Conservation (phyloP, 92 coral and sea anemone species). For the Epizoanthus illoricatus region DNA sequence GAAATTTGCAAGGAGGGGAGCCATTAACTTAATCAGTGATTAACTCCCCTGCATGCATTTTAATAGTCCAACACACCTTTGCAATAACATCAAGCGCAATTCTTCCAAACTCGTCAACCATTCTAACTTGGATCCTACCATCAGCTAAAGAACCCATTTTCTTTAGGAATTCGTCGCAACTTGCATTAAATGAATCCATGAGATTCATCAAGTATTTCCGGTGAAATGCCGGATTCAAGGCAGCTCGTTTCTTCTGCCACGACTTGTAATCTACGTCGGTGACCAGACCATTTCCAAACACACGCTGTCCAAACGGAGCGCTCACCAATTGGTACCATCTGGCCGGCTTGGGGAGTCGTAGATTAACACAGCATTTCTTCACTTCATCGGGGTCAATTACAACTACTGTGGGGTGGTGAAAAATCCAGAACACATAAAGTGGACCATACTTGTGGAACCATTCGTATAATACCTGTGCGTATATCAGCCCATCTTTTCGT, state of each 20-base stretch:
- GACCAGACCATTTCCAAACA: conserved; percentile 28
- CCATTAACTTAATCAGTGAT: too few relatives aligned
- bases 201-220: conserved; percentile 69
- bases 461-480: neutral
- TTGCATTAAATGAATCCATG: conserved; percentile 71
- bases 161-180: conserved; percentile 61
- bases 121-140: conserved; percentile 45
- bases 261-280: conserved; percentile 40
- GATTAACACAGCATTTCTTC: conserved; percentile 4
- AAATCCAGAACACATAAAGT: conserved; percentile 1
- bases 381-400: neutral
- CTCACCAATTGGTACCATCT: neutral
- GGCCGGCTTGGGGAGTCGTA: neutral
- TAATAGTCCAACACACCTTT: conserved; percentile 35
- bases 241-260: conserved; percentile 73
- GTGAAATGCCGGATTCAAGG: conserved; percentile 90
- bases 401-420: conserved; percentile 3
- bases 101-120: conserved; percentile 70
- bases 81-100: conserved; percentile 81
- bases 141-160: conserved; percentile 56
- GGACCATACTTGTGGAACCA: conserved; percentile 23
- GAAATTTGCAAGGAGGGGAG: too few relatives aligned
- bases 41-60: too few relatives aligned
- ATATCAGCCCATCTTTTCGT: neutral
- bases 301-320: conserved; percentile 30